Evolutionary conservation across 2,888 invertebrate genomes (phyloP).

Genomic region (Anaspis maculata): DNA sequence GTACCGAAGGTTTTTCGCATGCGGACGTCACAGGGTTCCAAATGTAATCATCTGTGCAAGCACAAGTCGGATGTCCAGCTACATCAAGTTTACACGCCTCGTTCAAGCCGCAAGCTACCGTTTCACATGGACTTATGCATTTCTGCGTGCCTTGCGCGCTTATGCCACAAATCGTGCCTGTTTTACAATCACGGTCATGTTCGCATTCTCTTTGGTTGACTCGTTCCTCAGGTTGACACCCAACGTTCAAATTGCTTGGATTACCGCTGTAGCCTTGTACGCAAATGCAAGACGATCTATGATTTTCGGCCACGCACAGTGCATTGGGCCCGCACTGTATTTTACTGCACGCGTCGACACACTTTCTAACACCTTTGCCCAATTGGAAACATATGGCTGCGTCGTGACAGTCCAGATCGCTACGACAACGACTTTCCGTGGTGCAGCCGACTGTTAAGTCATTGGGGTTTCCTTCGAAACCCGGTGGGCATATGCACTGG

Average conservation of each 20-base stretch:
- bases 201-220: conserved; percentile 54
- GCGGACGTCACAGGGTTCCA: conserved; percentile 76
- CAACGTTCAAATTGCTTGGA: conserved; percentile 68
- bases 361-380: conserved; percentile 68
- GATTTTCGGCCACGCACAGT: conserved; percentile 73
- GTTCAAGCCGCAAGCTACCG: conserved; percentile 73
- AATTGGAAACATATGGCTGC: conserved; percentile 84
- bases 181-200: conserved; percentile 61
- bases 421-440: conserved; percentile 66
- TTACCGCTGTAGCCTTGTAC: conserved; percentile 74
- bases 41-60: conserved; percentile 67
- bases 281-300: conserved; percentile 80
- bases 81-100: conserved; percentile 66
- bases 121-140: conserved; percentile 72
- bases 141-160: conserved; percentile 54
- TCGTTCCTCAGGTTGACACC: conserved; percentile 67
- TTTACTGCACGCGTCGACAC: conserved; percentile 80
- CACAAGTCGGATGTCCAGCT: conserved; percentile 65
- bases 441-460: conserved; percentile 64
- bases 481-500: conserved; percentile 70
- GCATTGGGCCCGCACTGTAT: conserved; percentile 88
- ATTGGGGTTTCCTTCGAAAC: conserved; percentile 66
- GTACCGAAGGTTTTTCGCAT: conserved; percentile 82
- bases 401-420: conserved; percentile 73
- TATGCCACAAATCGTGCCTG: conserved; percentile 61